Evolutionary conservation across 2,797 vertebrate species (phyloP), one percentile per base, ranked within the genome.

Genomic region (Cryptoprocta ferox): DNA sequence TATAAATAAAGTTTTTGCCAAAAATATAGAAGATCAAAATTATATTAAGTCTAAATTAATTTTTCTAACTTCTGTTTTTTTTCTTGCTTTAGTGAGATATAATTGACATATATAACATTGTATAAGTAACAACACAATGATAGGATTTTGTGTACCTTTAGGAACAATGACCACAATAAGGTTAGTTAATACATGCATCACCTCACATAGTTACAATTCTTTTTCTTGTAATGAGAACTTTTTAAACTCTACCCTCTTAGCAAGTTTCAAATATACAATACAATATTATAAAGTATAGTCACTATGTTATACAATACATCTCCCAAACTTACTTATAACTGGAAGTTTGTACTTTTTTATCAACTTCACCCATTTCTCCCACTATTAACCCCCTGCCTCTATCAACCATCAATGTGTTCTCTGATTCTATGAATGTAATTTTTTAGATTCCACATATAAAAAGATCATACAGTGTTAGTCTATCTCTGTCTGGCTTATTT

Each of bases 21-120:
- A 95, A 89, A 26, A 82, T 79, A 5, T 48, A 73, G 30, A 84
- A 75, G n/a, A 56, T 79, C 28, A 83, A 95, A 83, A 65, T 89
- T 59, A 78, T 88, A 91, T 83, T 79, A 50, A 84, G 32, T 86
- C 50, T 89, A 42, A 94, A 75, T 75, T 81, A 53, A 28, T 94
- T 82, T 84, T 11, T 11, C 37, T 65, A 53, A 80, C 50, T 50
- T 89, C n/a, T 56, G 45, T 45, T 50, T n/a, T 89, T 66, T 79
- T 83, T 61, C 7, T 24, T 30, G 39, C 6, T 21, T 82, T 78
- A 78, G 39, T 83, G 53, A 10, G 11, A 82, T 82, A 56, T 81
- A 59, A 59, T 1, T 24, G 56, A 59, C 21, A 10, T 59, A 59
- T 59, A 59, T 24, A 59, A 59, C 21, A 24, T 24, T 59, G 21